Base-by-base conservation (phyloP, 2,797 vertebrate species). In the Amazona ochrocephala region DNA sequence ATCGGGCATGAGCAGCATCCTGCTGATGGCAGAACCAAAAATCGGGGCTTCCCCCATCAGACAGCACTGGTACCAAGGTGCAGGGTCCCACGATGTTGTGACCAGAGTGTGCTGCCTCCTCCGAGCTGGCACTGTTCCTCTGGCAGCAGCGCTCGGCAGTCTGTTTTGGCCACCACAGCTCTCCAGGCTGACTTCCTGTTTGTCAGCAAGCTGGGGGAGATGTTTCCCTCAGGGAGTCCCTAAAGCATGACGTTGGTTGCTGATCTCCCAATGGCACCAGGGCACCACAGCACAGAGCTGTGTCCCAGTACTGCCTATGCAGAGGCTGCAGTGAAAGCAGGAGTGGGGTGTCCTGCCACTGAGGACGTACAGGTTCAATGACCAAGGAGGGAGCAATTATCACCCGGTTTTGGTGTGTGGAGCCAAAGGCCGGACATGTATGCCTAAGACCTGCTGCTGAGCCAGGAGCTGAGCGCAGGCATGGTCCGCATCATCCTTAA, bases 1-100 rank as follows among this genome's bases (percentile, higher is more conserved):
- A 56, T 11, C 29, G 23, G 41, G 34, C 32, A 23, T 2, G 9
- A 44, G 32, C 41, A 51, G n/a, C 9, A 6, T 47, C 37, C 50
- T 29, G 30, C 41, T n/a, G 16, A 13, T 17, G 7, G 45, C 56
- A 61, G 51, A 5, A 5, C 12, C 20, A 51, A 24, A 32, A 29
- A 22, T 20, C 2, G 0, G 24, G 20, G 41, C n/a, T 26, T 58
- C 23, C 18, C n/a, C 34, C 23, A 6, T 22, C 39, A 29, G 21
- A 47, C 18, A 27, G 8, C 0, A 0, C 26, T 23, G 24, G 15
- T 22, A 24, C 41, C 0, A 0, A 44, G 32, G 41, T 42, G 37
- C 5, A 3, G 32, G n/a, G n/a, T 18, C 45, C 44, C 0, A 0
- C 19, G 32, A 5, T 3, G 24, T 12, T 45, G 62, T 50, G 30